A percentile compares a stretch with the other conserved stretches of the same genome.
These are phyloP conservation scores for Drosophila subsilvestris DNA, from an alignment of 2,888 invertebrate genomes.

Conservation along the genomic window DNA sequence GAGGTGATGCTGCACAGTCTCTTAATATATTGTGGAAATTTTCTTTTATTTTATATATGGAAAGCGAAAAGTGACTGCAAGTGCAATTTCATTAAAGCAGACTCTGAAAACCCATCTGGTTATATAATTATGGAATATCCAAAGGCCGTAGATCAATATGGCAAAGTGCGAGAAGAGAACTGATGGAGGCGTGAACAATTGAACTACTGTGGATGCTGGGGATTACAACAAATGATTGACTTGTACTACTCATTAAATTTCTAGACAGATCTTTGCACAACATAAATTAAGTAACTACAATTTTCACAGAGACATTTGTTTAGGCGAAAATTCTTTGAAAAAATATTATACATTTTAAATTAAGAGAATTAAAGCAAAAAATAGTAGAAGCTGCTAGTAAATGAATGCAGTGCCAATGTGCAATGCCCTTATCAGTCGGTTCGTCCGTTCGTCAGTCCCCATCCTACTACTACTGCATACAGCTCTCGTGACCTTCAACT, in stretches of 20 bases:
- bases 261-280: no score
- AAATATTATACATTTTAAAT: neutral
- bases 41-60: conserved; percentile 31
- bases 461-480: conserved; percentile 11
- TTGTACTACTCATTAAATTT: no score
- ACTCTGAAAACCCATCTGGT: conserved; percentile 28
- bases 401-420: conserved; percentile 7
- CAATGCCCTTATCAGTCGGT: conserved; percentile 16
- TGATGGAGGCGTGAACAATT: neutral
- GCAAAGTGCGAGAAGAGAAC: conserved; percentile 7
- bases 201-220: neutral
- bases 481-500: conserved; percentile 17
- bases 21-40: conserved; percentile 36
- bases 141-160: conserved; percentile 26
- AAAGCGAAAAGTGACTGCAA: conserved; percentile 38
- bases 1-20: neutral
- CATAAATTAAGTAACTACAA: no score
- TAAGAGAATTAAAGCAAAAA: neutral
- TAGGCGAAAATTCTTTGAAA: neutral
- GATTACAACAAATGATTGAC: no score
- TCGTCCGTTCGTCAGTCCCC: neutral
- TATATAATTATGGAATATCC: conserved; percentile 18
- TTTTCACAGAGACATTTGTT: no score
- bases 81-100: conserved; percentile 44
- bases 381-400: neutral